phyloP scores from a whole-genome alignment of 2,113 vertebrate genomes.

The Pongo pygmaeus region DNA sequence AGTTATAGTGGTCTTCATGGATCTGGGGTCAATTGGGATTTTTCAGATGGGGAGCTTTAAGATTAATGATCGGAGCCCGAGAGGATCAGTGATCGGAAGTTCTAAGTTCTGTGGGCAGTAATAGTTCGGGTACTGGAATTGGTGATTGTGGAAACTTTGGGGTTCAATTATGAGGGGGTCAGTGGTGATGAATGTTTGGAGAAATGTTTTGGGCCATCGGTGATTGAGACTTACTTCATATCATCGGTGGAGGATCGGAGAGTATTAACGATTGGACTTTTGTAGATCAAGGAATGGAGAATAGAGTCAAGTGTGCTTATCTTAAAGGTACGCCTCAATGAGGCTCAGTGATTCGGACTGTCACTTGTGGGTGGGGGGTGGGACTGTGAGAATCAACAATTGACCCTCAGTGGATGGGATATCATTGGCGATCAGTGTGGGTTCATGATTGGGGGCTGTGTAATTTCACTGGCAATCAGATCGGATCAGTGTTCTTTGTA shows the following conservation, averaged over 20 bases:
- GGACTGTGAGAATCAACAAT: neutral
- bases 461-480: neutral
- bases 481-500: neutral
- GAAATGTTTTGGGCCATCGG: neutral
- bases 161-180: neutral
- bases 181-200: neutral
- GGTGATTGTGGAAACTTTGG: neutral
- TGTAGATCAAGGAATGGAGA: neutral
- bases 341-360: neutral
- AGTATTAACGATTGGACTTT: neutral
- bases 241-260: neutral
- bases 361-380: neutral
- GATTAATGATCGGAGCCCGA: neutral
- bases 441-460: neutral
- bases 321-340: neutral
- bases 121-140: neutral
- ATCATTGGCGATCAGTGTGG: neutral
- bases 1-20: neutral
- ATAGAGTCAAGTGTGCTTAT: neutral
- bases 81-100: neutral
- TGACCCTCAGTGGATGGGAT: neutral
- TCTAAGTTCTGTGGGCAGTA: neutral
- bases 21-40: neutral
- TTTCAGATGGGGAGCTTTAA: neutral
- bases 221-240: neutral